A percentile compares a stretch with the other conserved stretches of the same genome.
phyloP scores from a whole-genome alignment of 2,113 vertebrate species.

The Chelonoidis abingdonii region DNA sequence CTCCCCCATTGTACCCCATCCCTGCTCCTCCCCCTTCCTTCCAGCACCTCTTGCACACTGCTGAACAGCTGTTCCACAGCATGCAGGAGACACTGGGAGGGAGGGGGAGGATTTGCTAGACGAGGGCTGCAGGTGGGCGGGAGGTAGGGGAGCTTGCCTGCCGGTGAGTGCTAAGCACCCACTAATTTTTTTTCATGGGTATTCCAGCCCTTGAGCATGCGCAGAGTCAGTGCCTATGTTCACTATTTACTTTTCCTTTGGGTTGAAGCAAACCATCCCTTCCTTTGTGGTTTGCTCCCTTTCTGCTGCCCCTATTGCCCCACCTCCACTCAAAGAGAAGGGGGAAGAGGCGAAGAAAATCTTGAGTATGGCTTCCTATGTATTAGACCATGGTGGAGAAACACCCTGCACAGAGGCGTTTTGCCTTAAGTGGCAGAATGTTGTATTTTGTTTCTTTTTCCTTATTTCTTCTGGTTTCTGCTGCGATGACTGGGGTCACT shows the following conservation, averaged over 20 bases:
- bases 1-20: too few species aligned
- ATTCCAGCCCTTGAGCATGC: neutral
- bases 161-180: too few species aligned
- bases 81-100: too few species aligned
- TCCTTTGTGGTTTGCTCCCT: neutral
- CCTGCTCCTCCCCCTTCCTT: too few species aligned
- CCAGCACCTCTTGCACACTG: too few species aligned
- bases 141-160: too few species aligned
- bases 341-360: neutral
- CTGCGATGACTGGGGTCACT: neutral
- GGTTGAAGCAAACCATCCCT: neutral
- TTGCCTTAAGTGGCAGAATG: neutral
- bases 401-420: neutral
- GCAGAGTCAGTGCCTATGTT: neutral
- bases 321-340: neutral
- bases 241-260: neutral
- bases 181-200: neutral
- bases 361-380: neutral
- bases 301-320: rapidly evolving
- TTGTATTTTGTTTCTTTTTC: rapidly evolving
- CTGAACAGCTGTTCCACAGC: too few species aligned
- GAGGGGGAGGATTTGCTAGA: too few species aligned
- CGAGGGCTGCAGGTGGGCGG: too few species aligned
- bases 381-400: neutral
- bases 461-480: neutral